These are phyloP conservation scores for Paramormyrops kingsleyae DNA, from an alignment of 2,113 vertebrate genomes.

Conservation along the genomic window DNA sequence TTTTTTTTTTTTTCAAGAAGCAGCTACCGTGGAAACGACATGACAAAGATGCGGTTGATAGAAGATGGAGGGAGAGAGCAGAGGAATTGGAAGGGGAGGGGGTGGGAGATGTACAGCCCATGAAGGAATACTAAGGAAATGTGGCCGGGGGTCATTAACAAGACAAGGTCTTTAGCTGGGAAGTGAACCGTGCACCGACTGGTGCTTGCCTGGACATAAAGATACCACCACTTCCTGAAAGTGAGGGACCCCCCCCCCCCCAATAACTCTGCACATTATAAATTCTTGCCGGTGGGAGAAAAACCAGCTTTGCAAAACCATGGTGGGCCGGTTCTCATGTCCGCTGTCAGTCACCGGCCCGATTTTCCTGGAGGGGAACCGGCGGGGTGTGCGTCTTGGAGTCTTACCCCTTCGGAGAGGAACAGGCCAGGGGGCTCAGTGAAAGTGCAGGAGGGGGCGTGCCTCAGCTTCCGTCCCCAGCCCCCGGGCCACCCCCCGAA, in stretches of 20 bases:
- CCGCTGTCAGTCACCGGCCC: neutral
- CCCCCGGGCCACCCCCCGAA: constrained; percentile 3
- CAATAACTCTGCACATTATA: neutral
- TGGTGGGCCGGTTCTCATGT: neutral
- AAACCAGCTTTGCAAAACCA: neutral
- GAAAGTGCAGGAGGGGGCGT: neutral
- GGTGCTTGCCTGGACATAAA: neutral
- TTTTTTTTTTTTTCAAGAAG: neutral
- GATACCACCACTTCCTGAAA: neutral
- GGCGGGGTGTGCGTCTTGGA: neutral
- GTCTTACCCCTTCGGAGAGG: neutral
- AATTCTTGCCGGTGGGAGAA: neutral
- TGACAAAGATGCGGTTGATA: neutral
- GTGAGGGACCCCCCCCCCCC: neutral
- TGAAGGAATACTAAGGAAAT: neutral
- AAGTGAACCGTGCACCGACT: neutral
- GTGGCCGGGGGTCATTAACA: neutral
- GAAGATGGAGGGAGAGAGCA: neutral
- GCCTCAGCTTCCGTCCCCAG: neutral
- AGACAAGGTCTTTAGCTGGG: constrained; percentile 2
- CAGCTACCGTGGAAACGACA: neutral
- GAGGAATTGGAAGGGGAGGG: neutral
- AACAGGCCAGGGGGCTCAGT: neutral
- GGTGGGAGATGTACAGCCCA: neutral
- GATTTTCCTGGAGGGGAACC: neutral